Conservation (phyloP, 2,888 invertebrate species). For the Norana najaformis region DNA sequence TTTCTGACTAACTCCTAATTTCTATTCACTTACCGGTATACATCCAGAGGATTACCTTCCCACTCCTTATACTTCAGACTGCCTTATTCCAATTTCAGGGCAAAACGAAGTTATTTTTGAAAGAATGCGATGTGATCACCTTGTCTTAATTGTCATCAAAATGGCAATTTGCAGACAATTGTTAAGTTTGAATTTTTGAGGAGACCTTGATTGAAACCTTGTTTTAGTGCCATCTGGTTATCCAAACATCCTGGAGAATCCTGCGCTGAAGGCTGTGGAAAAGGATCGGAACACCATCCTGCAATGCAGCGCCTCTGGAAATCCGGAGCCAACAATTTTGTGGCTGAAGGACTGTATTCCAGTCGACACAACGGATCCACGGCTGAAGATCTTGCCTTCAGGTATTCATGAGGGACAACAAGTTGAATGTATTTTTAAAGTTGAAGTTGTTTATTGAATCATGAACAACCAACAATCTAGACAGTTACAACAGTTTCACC, state of each 20-base stretch:
- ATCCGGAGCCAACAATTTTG: conserved; percentile 77
- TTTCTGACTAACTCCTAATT: background rate
- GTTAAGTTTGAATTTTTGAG: background rate
- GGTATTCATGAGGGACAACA: conserved; percentile 33
- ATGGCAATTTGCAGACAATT: too few species aligned
- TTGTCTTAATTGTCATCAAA: too few species aligned
- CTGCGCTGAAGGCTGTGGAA: conserved; percentile 91
- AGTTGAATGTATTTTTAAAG: background rate
- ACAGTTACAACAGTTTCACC: too few species aligned
- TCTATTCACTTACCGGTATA: background rate
- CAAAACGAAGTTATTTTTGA: too few species aligned
- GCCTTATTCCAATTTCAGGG: too few species aligned
- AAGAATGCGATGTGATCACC: too few species aligned
- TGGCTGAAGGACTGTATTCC: conserved; percentile 86
- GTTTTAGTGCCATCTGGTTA: conserved; percentile 81
- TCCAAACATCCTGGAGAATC: conserved; percentile 83
- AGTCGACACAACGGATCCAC: conserved; percentile 72
- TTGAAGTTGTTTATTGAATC: too few species aligned
- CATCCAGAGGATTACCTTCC: background rate
- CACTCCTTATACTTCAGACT: too few species aligned
- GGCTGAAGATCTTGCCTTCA: conserved; percentile 48
- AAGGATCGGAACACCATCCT: conserved; percentile 88
- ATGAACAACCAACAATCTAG: too few species aligned
- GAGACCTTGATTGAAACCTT: background rate
- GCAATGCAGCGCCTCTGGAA: conserved; percentile 84